A percentile compares a stretch with the other conserved stretches of the same genome.
Conservation (phyloP, 2,888 invertebrate species). For the Leptothorax acervorum region DNA sequence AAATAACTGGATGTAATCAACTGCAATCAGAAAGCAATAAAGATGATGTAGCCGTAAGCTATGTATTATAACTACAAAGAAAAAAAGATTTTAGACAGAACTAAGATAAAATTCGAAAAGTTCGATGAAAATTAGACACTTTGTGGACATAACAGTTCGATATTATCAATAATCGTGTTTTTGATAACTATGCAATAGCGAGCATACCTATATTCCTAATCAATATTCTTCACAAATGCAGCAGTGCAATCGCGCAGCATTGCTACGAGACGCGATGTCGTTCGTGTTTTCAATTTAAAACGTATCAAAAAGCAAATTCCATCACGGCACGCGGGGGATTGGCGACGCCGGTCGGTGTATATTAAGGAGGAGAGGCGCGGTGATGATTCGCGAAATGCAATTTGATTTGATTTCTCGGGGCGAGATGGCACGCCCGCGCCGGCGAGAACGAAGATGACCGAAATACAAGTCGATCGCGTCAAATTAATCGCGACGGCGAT, state of each 20-base stretch:
- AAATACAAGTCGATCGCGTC: constrained; percentile 65
- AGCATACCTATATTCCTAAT: too few species aligned
- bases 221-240: background rate
- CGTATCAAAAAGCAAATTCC: background rate
- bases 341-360: background rate
- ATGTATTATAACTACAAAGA: background rate
- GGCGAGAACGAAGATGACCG: constrained; percentile 59
- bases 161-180: background rate
- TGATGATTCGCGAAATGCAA: constrained; percentile 28
- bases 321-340: background rate
- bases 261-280: background rate
- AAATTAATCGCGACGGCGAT: constrained; percentile 63
- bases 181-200: background rate
- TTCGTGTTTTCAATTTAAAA: constrained; percentile 9
- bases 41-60: background rate
- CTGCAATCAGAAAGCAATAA: background rate
- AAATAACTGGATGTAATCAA: background rate
- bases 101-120: background rate
- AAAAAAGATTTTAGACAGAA: background rate
- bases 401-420: constrained; percentile 45
- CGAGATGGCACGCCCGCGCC: background rate
- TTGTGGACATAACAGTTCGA: background rate
- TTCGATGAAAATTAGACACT: background rate
- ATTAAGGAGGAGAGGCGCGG: background rate
- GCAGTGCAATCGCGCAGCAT: background rate